phyloP scores from a whole-genome alignment of 2,113 vertebrate genomes.

The Scatophagus argus region DNA sequence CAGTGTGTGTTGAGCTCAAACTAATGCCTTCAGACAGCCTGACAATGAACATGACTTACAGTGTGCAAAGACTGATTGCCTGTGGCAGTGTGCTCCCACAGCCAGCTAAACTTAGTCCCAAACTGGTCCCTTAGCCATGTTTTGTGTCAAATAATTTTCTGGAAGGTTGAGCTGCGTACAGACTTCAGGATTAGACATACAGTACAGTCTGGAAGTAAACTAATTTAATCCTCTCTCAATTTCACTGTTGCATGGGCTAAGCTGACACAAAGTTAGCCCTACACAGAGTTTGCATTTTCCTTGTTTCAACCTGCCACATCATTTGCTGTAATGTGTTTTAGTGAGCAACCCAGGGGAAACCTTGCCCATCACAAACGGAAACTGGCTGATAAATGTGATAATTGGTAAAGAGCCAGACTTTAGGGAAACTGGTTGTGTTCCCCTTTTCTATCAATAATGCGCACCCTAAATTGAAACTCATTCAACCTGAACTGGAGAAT shows the following conservation, averaged over 20 bases:
- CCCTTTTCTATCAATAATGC: constrained; percentile 76
- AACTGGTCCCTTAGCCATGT: constrained; percentile 7
- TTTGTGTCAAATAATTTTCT: constrained; percentile 70
- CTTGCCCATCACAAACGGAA: constrained; percentile 25
- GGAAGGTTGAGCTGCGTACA: constrained; percentile 57
- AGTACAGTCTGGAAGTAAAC: constrained; percentile 48
- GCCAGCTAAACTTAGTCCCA: constrained; percentile 1
- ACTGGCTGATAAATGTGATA: constrained; percentile 50
- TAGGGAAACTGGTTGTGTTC: constrained; percentile 47
- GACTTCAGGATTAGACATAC: constrained; percentile 52
- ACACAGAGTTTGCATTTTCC: constrained; percentile 24
- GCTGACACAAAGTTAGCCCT: constrained; percentile 26
- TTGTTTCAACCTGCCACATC: constrained; percentile 32
- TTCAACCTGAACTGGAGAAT: constrained; percentile 75
- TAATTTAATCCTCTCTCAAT: constrained; percentile 66
- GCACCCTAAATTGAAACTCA: constrained; percentile 74
- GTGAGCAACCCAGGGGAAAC: not conserved
- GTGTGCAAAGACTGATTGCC: constrained; percentile 19
- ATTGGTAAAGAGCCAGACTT: constrained; percentile 45
- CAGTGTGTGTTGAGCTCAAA: not conserved
- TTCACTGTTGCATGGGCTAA: constrained; percentile 58
- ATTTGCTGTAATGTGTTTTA: constrained; percentile 34
- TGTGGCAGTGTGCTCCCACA: constrained; percentile 11
- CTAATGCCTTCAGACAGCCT: constrained; percentile 19
- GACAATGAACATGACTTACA: constrained; percentile 29